These are phyloP conservation scores for Camarhynchus parvulus DNA, from an alignment of 2,113 vertebrate species.

Conservation along the genomic window DNA sequence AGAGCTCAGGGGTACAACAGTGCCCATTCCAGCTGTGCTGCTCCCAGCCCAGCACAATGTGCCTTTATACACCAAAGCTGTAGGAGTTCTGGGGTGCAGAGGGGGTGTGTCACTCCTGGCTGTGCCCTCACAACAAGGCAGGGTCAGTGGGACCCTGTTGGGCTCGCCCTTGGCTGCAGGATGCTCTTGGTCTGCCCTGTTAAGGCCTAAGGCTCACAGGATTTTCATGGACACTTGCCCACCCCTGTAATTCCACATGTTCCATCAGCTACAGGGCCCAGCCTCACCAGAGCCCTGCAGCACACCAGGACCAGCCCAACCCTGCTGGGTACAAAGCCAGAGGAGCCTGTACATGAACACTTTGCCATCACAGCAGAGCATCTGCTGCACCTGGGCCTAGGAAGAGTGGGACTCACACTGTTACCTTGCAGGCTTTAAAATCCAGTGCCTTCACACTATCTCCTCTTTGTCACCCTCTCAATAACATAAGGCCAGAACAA, in stretches of 20 bases:
- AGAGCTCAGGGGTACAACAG: not conserved
- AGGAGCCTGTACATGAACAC: no score
- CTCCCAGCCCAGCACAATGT: not conserved
- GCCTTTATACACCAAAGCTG: not conserved
- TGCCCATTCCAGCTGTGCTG: rapidly evolving
- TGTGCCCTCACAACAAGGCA: not conserved
- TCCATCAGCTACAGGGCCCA: not conserved
- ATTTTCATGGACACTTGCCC: not conserved
- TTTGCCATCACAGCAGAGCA: not conserved
- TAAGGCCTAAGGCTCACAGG: rapidly evolving
- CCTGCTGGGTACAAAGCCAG: not conserved
- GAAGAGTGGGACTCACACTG: not conserved
- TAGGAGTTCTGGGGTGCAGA: not conserved
- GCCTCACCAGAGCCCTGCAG: not conserved
- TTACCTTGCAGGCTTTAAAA: not conserved
- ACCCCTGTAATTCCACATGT: not conserved
- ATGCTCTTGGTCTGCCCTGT: no score
- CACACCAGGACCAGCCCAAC: not conserved
- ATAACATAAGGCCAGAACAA: not conserved
- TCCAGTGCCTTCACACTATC: not conserved
- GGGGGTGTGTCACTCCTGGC: rapidly evolving
- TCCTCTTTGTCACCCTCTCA: not conserved
- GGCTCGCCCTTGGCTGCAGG: rapidly evolving
- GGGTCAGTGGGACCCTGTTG: rapidly evolving
- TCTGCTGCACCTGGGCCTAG: not conserved